These are phyloP conservation scores for Albula glossodonta DNA, from an alignment of 2,113 vertebrate species.

Conservation along the genomic window DNA sequence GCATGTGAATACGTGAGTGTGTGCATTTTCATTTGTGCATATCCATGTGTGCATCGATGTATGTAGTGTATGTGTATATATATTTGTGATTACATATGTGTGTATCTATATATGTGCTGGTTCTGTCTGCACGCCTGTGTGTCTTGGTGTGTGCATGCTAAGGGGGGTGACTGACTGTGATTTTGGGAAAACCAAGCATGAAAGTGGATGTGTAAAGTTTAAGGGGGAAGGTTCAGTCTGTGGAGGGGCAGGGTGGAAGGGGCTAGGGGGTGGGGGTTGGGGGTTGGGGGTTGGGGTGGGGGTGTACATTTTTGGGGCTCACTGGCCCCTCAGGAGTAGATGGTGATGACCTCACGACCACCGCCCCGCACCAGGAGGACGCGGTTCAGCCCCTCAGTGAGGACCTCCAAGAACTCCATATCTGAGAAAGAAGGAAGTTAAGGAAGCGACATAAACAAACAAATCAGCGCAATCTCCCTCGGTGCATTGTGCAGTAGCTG, in stretches of 20 bases:
- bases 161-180: not conserved
- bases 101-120: not conserved
- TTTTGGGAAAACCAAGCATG: too few relatives aligned
- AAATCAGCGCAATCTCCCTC: not conserved
- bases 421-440: constrained; percentile 74
- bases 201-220: not conserved
- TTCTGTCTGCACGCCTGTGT: not conserved
- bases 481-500: not conserved
- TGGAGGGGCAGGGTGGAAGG: not conserved
- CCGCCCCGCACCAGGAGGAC: constrained; percentile 95
- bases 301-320: not conserved
- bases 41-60: not conserved
- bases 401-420: constrained; percentile 97
- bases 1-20: not conserved
- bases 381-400: constrained; percentile 93
- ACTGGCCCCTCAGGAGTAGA: constrained; percentile 86
- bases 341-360: constrained; percentile 97
- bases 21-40: not conserved
- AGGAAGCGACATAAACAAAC: constrained; percentile 48
- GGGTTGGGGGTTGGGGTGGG: constrained; percentile 13
- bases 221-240: not conserved
- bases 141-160: not conserved
- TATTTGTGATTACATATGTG: not conserved
- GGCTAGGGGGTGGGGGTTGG: not conserved
- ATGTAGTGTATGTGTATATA: not conserved